phyloP scores from a whole-genome alignment of 2,888 invertebrate species.

The Dicycla oo region DNA sequence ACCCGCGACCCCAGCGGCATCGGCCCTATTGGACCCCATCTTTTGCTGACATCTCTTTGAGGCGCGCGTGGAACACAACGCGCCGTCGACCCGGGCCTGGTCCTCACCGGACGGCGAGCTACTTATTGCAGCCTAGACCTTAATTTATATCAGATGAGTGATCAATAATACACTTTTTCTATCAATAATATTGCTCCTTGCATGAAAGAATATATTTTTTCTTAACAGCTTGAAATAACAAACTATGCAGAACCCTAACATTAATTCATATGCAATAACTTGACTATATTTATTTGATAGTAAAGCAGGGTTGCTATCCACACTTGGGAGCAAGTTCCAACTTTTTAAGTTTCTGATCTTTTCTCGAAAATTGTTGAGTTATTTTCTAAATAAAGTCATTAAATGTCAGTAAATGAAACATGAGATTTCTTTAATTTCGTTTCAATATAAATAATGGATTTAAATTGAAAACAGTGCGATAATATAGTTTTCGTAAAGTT shows the following conservation, averaged over 20 bases:
- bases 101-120: too few species aligned
- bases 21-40: too few species aligned
- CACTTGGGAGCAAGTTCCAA: conserved; percentile 64
- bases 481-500: not conserved
- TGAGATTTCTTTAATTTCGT: not conserved
- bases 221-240: conserved; percentile 14
- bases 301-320: conserved; percentile 63
- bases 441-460: not conserved
- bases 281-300: conserved; percentile 66
- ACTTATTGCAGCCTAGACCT: not conserved
- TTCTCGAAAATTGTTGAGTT: conserved; percentile 34
- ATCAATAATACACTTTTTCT: not conserved
- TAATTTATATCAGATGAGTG: not conserved
- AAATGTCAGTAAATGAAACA: too few species aligned
- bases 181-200: not conserved
- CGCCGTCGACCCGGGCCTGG: too few species aligned
- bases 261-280: conserved; percentile 36
- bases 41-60: too few species aligned
- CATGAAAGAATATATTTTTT: conserved; percentile 26
- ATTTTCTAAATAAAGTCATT: not conserved
- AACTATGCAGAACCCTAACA: conserved; percentile 40
- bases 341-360: conserved; percentile 66
- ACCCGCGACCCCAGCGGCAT: too few species aligned
- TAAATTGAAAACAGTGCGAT: not conserved
- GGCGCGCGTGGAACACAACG: too few species aligned